These are phyloP conservation scores for Hypocryptadius cinnamomeus DNA, from an alignment of 2,113 vertebrate genomes.

Conservation along the genomic window DNA sequence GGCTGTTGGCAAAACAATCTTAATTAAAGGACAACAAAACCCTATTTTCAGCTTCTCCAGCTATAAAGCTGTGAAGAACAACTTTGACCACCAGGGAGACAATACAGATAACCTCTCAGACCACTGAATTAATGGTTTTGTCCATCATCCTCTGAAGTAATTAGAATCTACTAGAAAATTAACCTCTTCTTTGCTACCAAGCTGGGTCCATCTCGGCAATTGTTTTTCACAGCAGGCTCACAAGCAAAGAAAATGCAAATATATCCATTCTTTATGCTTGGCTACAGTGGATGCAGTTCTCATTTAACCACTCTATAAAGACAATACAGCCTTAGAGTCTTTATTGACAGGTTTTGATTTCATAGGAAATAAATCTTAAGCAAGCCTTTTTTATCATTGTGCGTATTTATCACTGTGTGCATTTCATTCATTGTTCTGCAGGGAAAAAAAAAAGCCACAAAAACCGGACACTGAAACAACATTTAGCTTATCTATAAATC, in stretches of 20 bases:
- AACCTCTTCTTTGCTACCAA: slow-evolving; percentile 20
- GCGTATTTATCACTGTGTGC: not conserved
- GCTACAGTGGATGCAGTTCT: not conserved
- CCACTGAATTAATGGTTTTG: not conserved
- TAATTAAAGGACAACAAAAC: slow-evolving; percentile 31
- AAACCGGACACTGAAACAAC: not conserved
- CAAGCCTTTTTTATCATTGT: not conserved
- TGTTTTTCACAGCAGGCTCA: not conserved
- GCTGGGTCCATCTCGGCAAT: not conserved
- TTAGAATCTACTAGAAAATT: not conserved
- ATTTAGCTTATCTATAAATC: not conserved
- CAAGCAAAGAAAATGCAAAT: not conserved
- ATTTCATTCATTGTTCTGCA: not conserved
- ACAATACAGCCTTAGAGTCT: not conserved
- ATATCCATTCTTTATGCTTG: not conserved
- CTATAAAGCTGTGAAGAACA: not conserved
- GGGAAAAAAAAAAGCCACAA: not conserved
- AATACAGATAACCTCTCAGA: not conserved
- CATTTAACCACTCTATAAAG: not conserved
- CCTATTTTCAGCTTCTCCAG: not conserved
- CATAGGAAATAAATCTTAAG: not conserved
- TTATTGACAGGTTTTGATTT: not conserved
- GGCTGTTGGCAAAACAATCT: slow-evolving; percentile 11
- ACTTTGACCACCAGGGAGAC: not conserved
- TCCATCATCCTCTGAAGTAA: not conserved